Evolutionary conservation across 2,797 vertebrate genomes (phyloP), one percentile per base, ranked within the genome.

Genomic region (Benthosema pterotum): DNA sequence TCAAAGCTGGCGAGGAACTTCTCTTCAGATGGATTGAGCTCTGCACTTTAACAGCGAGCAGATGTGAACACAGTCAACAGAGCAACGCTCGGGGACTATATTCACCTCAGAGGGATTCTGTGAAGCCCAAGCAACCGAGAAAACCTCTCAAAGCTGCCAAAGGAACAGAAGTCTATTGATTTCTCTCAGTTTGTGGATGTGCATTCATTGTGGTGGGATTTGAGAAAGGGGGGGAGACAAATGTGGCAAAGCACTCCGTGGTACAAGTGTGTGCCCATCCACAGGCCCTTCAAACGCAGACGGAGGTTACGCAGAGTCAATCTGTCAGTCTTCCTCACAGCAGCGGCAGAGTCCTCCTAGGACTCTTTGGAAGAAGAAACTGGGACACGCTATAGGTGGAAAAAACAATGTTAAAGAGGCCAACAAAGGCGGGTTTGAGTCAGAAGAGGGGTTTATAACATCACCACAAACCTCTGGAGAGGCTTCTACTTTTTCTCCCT

Each of bases 1-100:
- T n/a, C n/a, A 86, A 85, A 83, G 74, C 75, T 71, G 63, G 32
- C 32, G 32, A 38, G 70, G 78, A 74, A 83, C 79, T 74, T 76
- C 77, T 85, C 87, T 87, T 88, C 85, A 89, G 87, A 91, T 88
- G 83, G 83, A 76, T 83, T 82, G 77, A 71, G 74, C 32, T 38
- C 8, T 11, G 11, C 32, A 38, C 32, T 38, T 38, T 38, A 87
- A 79, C 81, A 82, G 82, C 79, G 86, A 72, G 80, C 53, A 78
- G 88, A 87, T 83, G 81, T 75, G 85, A 88, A 85, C 82, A 72
- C 83, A 83, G 81, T 75, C 84, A 88, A 85, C 82, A 72, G 85
- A 83, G 72, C 86, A 83, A 77, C 74, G 75, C 87, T 84, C 68
- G 79, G 87, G 84, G 80, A 87, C 32, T 78, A 82, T 82, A 82